A percentile compares a stretch with the other conserved stretches of the same genome.
Evolutionary conservation across 2,797 vertebrate genomes (phyloP).

Genomic region (Hemibagrus guttatus): DNA sequence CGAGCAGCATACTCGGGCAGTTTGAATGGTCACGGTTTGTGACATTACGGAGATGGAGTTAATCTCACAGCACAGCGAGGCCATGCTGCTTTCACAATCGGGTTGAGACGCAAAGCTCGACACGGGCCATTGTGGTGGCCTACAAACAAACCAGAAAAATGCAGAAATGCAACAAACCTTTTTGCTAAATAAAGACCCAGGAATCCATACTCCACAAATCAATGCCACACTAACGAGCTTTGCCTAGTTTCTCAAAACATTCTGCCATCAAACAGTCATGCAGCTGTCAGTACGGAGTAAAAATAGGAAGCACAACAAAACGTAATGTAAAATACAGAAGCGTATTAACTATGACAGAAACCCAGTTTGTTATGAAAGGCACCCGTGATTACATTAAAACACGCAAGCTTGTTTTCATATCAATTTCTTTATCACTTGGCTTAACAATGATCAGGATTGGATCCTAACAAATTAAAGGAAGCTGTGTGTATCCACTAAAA

Average conservation of each 20-base stretch:
- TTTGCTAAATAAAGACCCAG: slow-evolving; percentile 3
- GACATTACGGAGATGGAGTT: slow-evolving; percentile 40
- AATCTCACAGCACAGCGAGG: slow-evolving; percentile 43
- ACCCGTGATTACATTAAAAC: not conserved
- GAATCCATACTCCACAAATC: not conserved
- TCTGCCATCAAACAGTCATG: not conserved
- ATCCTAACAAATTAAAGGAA: not conserved
- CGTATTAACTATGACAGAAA: not conserved
- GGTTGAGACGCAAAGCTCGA: slow-evolving; percentile 32
- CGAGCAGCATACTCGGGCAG: slow-evolving; percentile 25
- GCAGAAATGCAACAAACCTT: slow-evolving; percentile 14
- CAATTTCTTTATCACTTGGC: not conserved
- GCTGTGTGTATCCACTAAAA: not conserved
- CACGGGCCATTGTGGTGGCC: slow-evolving; percentile 4
- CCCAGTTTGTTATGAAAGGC: not conserved
- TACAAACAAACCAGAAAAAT: slow-evolving; percentile 24
- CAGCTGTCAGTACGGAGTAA: slow-evolving; percentile 2
- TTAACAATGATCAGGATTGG: not conserved
- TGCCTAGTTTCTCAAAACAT: not conserved
- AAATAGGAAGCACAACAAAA: slow-evolving; percentile 3
- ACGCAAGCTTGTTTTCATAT: not conserved
- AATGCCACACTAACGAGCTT: not conserved
- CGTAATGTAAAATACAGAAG: not conserved
- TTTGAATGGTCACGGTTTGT: slow-evolving; percentile 51
- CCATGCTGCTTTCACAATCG: slow-evolving; percentile 39